A percentile compares a stretch with the other conserved stretches of the same genome.
Conservation (phyloP, 2,113 vertebrate genomes). For the Holacanthus passer region DNA sequence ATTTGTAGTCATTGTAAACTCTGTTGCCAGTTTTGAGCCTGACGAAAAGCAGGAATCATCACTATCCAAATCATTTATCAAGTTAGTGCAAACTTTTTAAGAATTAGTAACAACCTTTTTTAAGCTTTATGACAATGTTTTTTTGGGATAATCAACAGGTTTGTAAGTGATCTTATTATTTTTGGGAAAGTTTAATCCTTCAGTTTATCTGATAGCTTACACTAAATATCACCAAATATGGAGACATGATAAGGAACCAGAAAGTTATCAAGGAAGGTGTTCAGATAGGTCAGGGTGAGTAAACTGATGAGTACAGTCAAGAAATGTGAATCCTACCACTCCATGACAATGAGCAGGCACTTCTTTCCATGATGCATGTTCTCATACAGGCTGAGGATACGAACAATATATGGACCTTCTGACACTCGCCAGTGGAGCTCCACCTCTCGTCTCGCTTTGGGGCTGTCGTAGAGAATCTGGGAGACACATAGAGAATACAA, state of each 20-base stretch:
- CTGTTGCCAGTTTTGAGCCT: neutral
- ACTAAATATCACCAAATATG: neutral
- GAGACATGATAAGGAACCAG: neutral
- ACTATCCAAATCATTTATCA: too few species aligned
- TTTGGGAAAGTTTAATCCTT: neutral
- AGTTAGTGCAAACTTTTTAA: neutral
- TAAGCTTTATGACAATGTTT: too few species aligned
- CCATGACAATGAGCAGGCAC: conserved; percentile 98
- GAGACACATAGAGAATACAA: neutral
- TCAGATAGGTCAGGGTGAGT: neutral
- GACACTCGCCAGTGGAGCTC: conserved; percentile 96
- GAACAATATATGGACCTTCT: conserved; percentile 91
- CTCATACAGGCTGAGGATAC: conserved; percentile 90
- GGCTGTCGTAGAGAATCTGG: conserved; percentile 91
- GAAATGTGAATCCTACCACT: conserved; percentile 87
- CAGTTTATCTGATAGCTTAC: neutral
- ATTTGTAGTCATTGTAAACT: neutral
- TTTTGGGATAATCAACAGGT: too few species aligned
- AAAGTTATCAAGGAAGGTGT: neutral
- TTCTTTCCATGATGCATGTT: conserved; percentile 96
- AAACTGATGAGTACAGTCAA: neutral
- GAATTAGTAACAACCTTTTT: too few species aligned
- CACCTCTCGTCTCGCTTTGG: conserved; percentile 96
- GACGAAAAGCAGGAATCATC: neutral
- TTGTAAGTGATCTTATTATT: neutral